phyloP scores from a whole-genome alignment of 2,113 vertebrate species.

The Tringa solitaria region DNA sequence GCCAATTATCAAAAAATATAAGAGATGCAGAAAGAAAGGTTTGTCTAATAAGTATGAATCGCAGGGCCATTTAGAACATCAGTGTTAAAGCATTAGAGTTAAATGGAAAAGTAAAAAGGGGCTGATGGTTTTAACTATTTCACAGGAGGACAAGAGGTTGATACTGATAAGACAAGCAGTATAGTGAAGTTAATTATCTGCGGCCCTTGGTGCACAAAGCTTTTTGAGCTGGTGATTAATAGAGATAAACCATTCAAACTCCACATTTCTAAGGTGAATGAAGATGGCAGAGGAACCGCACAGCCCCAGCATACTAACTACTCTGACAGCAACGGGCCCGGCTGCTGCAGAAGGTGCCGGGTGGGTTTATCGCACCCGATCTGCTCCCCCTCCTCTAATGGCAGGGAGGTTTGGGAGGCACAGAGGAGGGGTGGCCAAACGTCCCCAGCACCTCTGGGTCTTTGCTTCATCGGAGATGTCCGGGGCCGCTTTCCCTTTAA shows the following conservation, averaged over 20 bases:
- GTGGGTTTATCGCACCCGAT: background rate
- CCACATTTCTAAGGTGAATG: conserved; percentile 72
- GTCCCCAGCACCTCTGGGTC: background rate
- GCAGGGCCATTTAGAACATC: conserved; percentile 77
- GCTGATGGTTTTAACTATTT: conserved; percentile 85
- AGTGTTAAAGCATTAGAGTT: conserved; percentile 79
- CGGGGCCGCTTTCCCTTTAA: background rate
- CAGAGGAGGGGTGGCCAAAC: background rate
- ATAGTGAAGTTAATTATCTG: conserved; percentile 75
- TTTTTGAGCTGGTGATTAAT: conserved; percentile 74
- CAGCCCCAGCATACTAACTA: conserved; percentile 55
- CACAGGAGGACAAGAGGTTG: conserved; percentile 82
- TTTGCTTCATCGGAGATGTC: background rate
- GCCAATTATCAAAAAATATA: conserved; percentile 73
- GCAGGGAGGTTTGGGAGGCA: background rate
- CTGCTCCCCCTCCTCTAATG: background rate
- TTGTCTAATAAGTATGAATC: conserved; percentile 71
- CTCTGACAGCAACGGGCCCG: background rate
- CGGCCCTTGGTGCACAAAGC: conserved; percentile 70
- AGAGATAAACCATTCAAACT: conserved; percentile 76
- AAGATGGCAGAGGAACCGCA: conserved; percentile 60
- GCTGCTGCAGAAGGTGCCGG: background rate
- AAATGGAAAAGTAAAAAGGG: conserved; percentile 73
- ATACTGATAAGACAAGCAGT: conserved; percentile 77
- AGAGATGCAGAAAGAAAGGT: conserved; percentile 68